Percentiles rank a stretch among this genome's conserved stretches.
These are phyloP conservation scores for Antheraea yamamai DNA, from an alignment of 2,888 invertebrate genomes.

Conservation along the genomic window DNA sequence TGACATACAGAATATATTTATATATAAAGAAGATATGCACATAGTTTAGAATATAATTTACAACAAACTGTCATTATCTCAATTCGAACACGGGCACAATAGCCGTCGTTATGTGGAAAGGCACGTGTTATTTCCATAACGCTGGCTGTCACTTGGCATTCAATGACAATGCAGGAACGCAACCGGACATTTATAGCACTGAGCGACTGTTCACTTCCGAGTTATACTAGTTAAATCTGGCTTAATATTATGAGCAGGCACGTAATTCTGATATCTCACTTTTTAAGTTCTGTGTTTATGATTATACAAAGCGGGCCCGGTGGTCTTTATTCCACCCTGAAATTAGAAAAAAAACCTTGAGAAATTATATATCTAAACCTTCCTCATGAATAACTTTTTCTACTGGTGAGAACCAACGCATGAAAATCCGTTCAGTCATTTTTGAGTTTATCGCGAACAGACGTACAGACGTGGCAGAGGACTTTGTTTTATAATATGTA, in stretches of 20 bases:
- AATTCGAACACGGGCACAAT: conserved; percentile 8
- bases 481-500: too few relatives aligned
- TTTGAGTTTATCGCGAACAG: too few relatives aligned
- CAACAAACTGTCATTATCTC: conserved; percentile 11
- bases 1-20: too few relatives aligned
- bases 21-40: too few relatives aligned
- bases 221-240: neutral
- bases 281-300: neutral
- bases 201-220: neutral
- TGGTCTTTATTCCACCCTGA: too few relatives aligned
- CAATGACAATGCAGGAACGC: conserved; percentile 14
- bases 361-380: too few relatives aligned
- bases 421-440: too few relatives aligned
- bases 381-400: too few relatives aligned
- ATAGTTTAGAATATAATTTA: neutral
- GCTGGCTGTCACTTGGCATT: conserved; percentile 17
- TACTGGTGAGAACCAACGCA: too few relatives aligned
- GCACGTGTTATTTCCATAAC: conserved; percentile 5
- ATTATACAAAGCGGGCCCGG: too few relatives aligned
- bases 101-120: conserved; percentile 4
- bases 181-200: conserved; percentile 7
- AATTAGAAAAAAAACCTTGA: too few relatives aligned
- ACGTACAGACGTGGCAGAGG: too few relatives aligned
- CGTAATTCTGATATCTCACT: neutral
- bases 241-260: neutral